phyloP scores from a whole-genome alignment of 2,888 invertebrate genomes.

The Carcina quercana region DNA sequence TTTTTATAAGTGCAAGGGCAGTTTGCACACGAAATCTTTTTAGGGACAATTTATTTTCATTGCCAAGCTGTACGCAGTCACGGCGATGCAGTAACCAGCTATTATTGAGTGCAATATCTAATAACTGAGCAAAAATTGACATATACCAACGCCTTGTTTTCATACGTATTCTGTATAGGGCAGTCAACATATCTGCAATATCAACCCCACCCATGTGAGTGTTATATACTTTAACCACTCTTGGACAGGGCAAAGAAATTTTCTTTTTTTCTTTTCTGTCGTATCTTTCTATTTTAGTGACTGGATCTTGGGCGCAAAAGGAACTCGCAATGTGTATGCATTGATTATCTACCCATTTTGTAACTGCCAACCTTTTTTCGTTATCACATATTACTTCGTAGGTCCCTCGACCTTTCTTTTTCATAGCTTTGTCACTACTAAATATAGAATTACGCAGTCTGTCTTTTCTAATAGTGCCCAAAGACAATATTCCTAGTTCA shows the following conservation, averaged over 20 bases:
- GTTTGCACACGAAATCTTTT: no score
- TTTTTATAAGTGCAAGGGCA: no score
- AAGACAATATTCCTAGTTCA: no score
- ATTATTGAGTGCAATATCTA: constrained; percentile 2
- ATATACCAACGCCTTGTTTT: constrained; percentile 11
- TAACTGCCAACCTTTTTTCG: not conserved
- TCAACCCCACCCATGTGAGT: constrained; percentile 16
- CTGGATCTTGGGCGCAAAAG: constrained; percentile 5
- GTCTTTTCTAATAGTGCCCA: not conserved
- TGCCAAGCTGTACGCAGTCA: no score
- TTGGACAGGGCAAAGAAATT: constrained; percentile 10
- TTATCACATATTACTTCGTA: constrained; percentile 5
- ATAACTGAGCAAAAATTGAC: constrained; percentile 7
- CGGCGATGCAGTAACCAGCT: constrained; percentile 1
- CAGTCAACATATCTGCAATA: constrained; percentile 12
- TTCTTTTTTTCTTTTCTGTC: constrained; percentile 7
- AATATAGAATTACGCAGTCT: not conserved
- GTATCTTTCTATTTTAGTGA: constrained; percentile 2
- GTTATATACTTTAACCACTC: constrained; percentile 13
- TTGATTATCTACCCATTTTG: constrained; percentile 12
- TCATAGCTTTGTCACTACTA: no score
- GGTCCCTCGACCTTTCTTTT: no score
- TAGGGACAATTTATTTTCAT: no score
- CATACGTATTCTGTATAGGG: constrained; percentile 8
- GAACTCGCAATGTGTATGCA: no score